Conservation (phyloP, 2,797 vertebrate genomes). For the Coluber constrictor region DNA sequence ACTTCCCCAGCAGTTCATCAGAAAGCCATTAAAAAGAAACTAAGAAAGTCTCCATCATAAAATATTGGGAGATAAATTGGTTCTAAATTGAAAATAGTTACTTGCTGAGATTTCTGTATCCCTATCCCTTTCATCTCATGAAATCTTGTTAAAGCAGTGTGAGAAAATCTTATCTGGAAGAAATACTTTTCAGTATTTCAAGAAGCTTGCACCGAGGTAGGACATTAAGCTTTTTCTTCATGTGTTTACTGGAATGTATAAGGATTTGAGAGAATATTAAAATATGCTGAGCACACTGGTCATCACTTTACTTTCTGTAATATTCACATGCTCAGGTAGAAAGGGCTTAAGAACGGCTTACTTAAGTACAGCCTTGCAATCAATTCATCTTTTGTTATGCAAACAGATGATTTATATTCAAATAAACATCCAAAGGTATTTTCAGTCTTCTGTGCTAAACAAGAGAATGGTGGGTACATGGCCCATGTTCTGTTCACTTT, state of each 20-base stretch:
- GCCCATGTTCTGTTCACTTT: not conserved
- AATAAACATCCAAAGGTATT: not conserved
- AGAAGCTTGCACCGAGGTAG: not conserved
- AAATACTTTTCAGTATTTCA: not conserved
- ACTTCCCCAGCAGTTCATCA: not conserved
- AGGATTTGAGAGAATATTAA: not conserved
- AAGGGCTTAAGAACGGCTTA: not conserved
- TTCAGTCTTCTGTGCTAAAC: not conserved
- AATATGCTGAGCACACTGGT: not conserved
- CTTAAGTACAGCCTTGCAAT: not conserved
- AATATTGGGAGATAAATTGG: not conserved
- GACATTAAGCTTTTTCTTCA: not conserved
- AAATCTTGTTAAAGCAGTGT: not conserved
- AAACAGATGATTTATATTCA: not conserved
- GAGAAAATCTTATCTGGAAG: not conserved
- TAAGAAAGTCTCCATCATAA: not conserved
- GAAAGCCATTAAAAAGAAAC: not conserved
- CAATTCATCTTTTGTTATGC: not conserved
- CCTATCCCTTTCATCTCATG: not conserved
- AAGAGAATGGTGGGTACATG: not conserved
- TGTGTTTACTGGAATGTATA: not conserved
- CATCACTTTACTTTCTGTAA: not conserved
- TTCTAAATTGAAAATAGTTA: not conserved
- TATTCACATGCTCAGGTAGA: not conserved
- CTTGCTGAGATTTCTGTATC: not conserved